Base-by-base conservation (phyloP, 2,888 invertebrate species). In the Nemapogon koenigi region DNA sequence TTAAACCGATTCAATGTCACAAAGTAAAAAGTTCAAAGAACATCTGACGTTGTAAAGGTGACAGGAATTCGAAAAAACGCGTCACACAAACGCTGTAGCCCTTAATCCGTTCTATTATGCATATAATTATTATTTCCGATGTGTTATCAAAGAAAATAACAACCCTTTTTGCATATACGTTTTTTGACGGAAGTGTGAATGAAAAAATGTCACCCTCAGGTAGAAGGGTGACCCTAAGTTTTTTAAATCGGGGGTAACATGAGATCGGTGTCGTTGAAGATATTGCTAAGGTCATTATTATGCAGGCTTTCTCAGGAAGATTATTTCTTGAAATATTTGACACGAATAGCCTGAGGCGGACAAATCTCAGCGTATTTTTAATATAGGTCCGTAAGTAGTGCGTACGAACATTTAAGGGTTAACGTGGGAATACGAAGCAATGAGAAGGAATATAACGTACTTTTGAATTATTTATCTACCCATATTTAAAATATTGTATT, bases 71-170 rank as follows among this genome's bases (percentile, higher is more conserved):
- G 62, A 67, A 16, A 32, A 53, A 67, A 67, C 60, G 59, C 50
- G 65, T 70, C 69, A 63, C 62, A 48, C 50, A 62, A 37, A 55
- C 55, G 49, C 46, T n/a, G 56, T 62, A 66, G 58, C 69, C 72
- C 57, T 59, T 76, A 76, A 78, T 78, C 78, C 75, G 61, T 56
- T 65, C 67, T 62, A 67, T 76, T 73, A 76, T 75, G 76, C 78
- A 78, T 76, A 75, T 76, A 76, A 76, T 78, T 75, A 78, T 76
- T 78, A 75, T 76, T 78, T 75, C 75, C 75, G 73, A 72, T 67
- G 59, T 60, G 49, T 46, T 64, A 71, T 73, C 73, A 71, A 76
- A 75, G 76, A 70, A 71, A 75, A 67, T 67, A 70, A 69, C 65
- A 67, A 62, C 67, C 62, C 66, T 70, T 75, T 76, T 76, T 78